Base-by-base conservation (phyloP, 2,113 vertebrate genomes). In the Boleophthalmus pectinirostris region DNA sequence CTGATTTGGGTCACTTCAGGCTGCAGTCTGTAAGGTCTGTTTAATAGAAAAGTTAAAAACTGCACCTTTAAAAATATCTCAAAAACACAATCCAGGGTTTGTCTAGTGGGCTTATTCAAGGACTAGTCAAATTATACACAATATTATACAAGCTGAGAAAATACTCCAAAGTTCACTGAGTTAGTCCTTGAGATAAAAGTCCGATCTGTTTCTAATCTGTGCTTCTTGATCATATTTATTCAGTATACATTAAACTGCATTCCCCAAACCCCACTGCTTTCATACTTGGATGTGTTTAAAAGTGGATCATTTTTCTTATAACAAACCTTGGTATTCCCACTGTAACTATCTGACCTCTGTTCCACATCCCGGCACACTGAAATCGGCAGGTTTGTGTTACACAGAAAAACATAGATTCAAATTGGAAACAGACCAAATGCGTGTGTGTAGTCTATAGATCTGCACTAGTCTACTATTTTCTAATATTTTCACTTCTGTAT, bases 341-440 rank as follows among this genome's bases (percentile, higher is more conserved):
- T 81, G 85, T 83, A 80, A 83, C 45, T 45, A 69, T 45, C 65
- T 56, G 24, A 80, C 71, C 61, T 33, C 24, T 38, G 64, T 16
- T 78, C 74, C 78, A 83, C 85, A 87, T 74, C 64, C 84, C 75
- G 68, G 66, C 70, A 87, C 83, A 83, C 71, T 74, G 66, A 79
- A 74, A 49, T 81, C 74, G 61, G 54, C 80, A 83, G 84, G 78
- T 84, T 88, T 70, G 64, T 63, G 56, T 89, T 85, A 84, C 51
- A 68, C 45, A 68, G 63, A 77, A 83, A 75, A 83, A 79, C 66
- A 79, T 35, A 64, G 29, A 60, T 53, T 80, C 77, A 82, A 72
- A 82, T 46, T 60, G 54, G 61, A 79, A 43, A n/a, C 33, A 75
- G 21, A 35, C 66, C 18, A 46, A 70, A 66, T 10, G 2, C 1